These are phyloP conservation scores for Oplegnathus fasciatus DNA, from an alignment of 2,113 vertebrate genomes.

Conservation along the genomic window DNA sequence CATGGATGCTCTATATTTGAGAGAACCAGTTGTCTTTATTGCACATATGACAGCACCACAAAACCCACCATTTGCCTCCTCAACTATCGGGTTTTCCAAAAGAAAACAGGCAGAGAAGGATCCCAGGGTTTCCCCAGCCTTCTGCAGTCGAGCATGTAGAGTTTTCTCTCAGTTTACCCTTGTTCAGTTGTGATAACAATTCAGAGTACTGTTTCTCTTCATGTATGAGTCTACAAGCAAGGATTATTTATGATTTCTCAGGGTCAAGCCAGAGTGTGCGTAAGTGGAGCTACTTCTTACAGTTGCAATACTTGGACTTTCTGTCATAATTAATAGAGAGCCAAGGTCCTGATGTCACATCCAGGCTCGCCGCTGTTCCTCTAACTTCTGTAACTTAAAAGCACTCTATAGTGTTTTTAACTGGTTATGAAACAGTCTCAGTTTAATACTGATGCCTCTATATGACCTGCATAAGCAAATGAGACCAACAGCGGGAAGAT, in stretches of 20 bases:
- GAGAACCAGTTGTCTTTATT: slow-evolving; percentile 42
- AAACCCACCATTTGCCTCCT: slow-evolving; percentile 48
- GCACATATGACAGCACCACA: slow-evolving; percentile 19
- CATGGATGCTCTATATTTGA: slow-evolving; percentile 14
- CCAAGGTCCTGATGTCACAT: background rate
- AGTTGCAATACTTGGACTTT: background rate
- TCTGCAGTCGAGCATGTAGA: background rate
- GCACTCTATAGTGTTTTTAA: no score
- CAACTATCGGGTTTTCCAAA: background rate
- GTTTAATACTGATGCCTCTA: no score
- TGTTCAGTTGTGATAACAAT: slow-evolving; percentile 10
- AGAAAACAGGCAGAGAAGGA: background rate
- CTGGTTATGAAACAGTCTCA: no score
- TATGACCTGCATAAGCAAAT: no score
- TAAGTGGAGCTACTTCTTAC: background rate
- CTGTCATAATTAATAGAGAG: background rate
- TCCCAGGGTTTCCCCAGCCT: background rate
- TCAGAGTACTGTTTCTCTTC: background rate
- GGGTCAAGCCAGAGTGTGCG: background rate
- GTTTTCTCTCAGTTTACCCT: background rate
- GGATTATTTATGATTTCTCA: background rate
- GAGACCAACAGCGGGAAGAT: no score
- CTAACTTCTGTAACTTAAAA: no score
- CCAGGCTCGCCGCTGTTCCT: no score
- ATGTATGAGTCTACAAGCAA: background rate